Evolutionary conservation across 2,797 vertebrate genomes (phyloP), one percentile per base, ranked within the genome.

Genomic region (Sylvia borin): DNA sequence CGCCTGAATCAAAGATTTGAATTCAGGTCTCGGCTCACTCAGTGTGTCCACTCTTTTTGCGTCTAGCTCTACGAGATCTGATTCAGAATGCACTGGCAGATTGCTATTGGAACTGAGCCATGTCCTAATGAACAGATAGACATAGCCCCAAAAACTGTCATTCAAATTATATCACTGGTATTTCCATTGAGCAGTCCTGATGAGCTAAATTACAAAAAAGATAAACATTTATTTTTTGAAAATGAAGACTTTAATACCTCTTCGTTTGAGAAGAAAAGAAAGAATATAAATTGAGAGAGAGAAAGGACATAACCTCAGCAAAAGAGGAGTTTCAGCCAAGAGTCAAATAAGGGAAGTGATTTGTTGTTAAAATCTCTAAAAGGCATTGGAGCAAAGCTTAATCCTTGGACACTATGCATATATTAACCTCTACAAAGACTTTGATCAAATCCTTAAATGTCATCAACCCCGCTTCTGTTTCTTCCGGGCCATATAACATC

Each of bases 401-500:
- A 90, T 91, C 38, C 74, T 71, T 86, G 84, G 86, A 75, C 54
- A 65, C 26, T 68, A 34, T 54, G 84, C 86, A 93, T 93, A 88
- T 67, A 91, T 93, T 95, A 91, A 91, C 87, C 77, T 94, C 93
- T 92, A 51, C 62, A 78, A 92, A 91, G 78, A 90, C 92, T 93
- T 91, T 88, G 82, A 93, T 96, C 78, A 85, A 91, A 93, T n/a
- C 54, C 36, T 91, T 82, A 95, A 94, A 96, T 95, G 92, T 88
- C 94, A 94, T 34, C 48, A 85, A 16, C 16, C 13, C 76, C 40
- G 70, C 32, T 91, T 70, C 60, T 76, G 14, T 87, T 96, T 96
- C 67, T 94, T 91, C 87, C 18, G 3, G 89, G 81, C 91, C 92
- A 89, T 89, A 70, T 87, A 96, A 79, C 91, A 85, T 85, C 86